Percentiles rank a stretch among this genome's conserved stretches.
These are phyloP conservation scores for Dolichallabes microphthalmus DNA, from an alignment of 2,113 vertebrate genomes.

Conservation along the genomic window DNA sequence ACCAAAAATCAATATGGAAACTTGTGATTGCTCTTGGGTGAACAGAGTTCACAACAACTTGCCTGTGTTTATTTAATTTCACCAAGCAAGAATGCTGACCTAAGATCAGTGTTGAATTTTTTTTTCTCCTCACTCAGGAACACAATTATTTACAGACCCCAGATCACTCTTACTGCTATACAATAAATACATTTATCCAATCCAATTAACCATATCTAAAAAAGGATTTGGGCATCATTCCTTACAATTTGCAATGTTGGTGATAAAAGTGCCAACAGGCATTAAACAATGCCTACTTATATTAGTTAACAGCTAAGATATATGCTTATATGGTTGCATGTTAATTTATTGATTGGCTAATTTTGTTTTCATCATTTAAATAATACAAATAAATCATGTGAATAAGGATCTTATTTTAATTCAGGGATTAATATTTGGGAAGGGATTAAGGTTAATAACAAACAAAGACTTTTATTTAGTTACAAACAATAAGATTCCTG, in stretches of 20 bases:
- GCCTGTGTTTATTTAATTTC: constrained; percentile 1
- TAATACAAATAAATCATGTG: background rate
- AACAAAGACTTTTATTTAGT: background rate
- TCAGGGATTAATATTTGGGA: background rate
- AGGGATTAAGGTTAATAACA: background rate
- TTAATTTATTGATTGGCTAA: background rate
- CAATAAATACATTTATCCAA: background rate
- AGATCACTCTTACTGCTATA: background rate
- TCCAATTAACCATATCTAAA: too few species aligned
- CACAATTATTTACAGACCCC: constrained; percentile 3
- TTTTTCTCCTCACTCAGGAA: background rate
- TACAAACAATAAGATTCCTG: background rate
- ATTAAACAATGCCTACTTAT: background rate
- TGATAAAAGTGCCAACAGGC: too few species aligned
- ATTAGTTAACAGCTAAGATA: background rate
- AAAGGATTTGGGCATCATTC: background rate
- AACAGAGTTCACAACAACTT: background rate
- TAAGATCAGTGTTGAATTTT: background rate
- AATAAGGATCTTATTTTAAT: background rate
- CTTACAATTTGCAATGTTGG: background rate
- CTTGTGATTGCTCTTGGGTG: constrained; percentile 25
- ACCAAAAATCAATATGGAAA: constrained; percentile 33
- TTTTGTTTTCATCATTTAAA: background rate
- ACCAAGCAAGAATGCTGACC: background rate
- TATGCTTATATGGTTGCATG: background rate